phyloP scores from a whole-genome alignment of 2,797 vertebrate genomes.

The Ctenopoma kingsleyae region DNA sequence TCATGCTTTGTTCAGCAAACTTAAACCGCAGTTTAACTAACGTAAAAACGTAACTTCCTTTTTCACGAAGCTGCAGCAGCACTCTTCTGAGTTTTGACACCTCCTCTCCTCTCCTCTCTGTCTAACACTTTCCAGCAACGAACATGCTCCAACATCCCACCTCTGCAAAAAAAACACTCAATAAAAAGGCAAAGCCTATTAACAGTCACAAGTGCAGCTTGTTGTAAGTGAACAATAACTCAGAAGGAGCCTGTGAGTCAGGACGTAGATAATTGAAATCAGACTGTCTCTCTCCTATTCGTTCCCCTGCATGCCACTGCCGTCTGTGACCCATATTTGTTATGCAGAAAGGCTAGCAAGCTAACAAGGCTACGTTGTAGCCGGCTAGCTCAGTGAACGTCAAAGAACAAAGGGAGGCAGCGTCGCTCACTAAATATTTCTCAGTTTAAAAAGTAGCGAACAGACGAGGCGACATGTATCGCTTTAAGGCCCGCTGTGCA shows the following conservation, averaged over 20 bases:
- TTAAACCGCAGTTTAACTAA: background rate
- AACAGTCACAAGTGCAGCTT: background rate
- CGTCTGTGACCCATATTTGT: constrained; percentile 74
- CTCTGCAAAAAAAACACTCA: background rate
- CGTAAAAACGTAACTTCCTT: constrained; percentile 9
- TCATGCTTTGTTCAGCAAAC: background rate
- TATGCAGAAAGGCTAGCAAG: constrained; percentile 65
- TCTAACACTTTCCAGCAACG: constrained; percentile 8
- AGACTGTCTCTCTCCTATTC: constrained; percentile 21
- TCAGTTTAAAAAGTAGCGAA: constrained; percentile 35
- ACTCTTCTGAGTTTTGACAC: constrained; percentile 35
- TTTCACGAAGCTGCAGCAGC: constrained; percentile 12
- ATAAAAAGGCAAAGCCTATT: background rate
- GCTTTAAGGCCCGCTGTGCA: constrained; percentile 25
- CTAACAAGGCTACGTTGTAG: constrained; percentile 69
- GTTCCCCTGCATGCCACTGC: constrained; percentile 30
- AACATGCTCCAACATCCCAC: background rate
- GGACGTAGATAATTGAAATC: constrained; percentile 12
- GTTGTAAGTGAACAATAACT: background rate
- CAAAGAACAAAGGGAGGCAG: constrained; percentile 71
- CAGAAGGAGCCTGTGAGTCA: background rate
- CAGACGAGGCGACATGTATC: constrained; percentile 4
- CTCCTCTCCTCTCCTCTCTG: constrained; percentile 6
- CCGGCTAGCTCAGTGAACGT: constrained; percentile 62
- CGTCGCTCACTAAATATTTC: constrained; percentile 13